Evolutionary conservation across 2,113 vertebrate genomes (phyloP), one percentile per base, ranked within the genome.

Genomic region (Serranochromis macrocephalus): DNA sequence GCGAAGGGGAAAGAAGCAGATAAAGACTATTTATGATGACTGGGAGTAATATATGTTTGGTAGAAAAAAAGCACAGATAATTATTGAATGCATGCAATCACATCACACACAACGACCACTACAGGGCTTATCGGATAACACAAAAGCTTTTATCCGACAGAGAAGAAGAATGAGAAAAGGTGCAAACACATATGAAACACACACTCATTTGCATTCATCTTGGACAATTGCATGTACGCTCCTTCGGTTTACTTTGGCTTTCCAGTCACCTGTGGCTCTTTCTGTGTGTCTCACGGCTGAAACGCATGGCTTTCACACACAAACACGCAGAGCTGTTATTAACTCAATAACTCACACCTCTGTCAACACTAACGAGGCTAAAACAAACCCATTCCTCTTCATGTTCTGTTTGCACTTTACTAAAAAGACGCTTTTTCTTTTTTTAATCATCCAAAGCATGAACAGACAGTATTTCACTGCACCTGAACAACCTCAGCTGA

Each of bases 21-120:
- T 95, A 93, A 95, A 91, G 83, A 92, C 87, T 93, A 93, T 95
- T 94, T 93, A 95, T 91, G 91, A 93, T 84, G 85, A 73, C 87
- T 92, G 89, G 82, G 83, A 84, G 82, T 88, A 93, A 91, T 90
- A 63, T 88, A 79, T 84, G 83, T 91, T 85, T 81, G 80, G 45
- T 45, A 9, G 78, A 42, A 83, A 47, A 82, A 85, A 42, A 91
- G 24, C 83, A 68, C 55, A 4, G n/a, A 24, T 82, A 84, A 87
- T 89, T 55, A 54, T 78, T 85, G 84, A 84, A 49, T 38, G 42
- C 17, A 78, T 53, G 24, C 29, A 51, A 81, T 54, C 83, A 55
- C 66, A 81, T 68, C 36, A 16, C 61, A 66, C 49, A 61, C 79
- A 81, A 71, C 58, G 66, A 66, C 11, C 42, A 31, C 84, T n/a